Conservation (phyloP, 2,888 invertebrate species). For the Cordilura impudica region DNA sequence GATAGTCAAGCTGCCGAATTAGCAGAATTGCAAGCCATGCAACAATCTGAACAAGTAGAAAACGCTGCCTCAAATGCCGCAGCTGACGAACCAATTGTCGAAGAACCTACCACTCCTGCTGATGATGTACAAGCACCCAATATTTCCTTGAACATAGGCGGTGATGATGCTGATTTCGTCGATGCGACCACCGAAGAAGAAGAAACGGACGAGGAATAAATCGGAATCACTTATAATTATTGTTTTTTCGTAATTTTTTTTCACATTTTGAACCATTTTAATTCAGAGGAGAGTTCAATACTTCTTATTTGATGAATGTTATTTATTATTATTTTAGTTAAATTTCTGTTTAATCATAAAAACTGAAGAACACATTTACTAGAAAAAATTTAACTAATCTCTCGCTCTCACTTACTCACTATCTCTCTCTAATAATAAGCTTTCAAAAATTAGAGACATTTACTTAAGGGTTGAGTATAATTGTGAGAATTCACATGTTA, state of each 20-base stretch:
- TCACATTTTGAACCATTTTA: background rate
- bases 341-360: background rate
- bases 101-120: constrained; percentile 74
- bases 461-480: background rate
- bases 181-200: constrained; percentile 65
- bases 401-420: background rate
- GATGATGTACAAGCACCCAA: constrained; percentile 68
- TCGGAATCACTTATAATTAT: constrained; percentile 52
- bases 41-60: constrained; percentile 67
- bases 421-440: background rate
- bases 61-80: constrained; percentile 64
- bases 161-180: constrained; percentile 63
- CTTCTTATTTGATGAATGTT: constrained; percentile 20
- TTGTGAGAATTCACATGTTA: background rate
- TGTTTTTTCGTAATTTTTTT: background rate
- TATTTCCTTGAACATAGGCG: constrained; percentile 68
- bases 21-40: constrained; percentile 79
- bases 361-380: background rate
- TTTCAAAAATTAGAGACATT: constrained; percentile 1
- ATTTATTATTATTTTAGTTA: too few species aligned
- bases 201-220: constrained; percentile 67
- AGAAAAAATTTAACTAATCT: background rate
- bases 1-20: constrained; percentile 86
- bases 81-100: constrained; percentile 76
- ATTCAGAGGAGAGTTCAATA: background rate